A percentile compares a stretch with the other conserved stretches of the same genome.
These are phyloP conservation scores for Trachops cirrhosus DNA, from an alignment of 2,797 vertebrate species.

Conservation along the genomic window DNA sequence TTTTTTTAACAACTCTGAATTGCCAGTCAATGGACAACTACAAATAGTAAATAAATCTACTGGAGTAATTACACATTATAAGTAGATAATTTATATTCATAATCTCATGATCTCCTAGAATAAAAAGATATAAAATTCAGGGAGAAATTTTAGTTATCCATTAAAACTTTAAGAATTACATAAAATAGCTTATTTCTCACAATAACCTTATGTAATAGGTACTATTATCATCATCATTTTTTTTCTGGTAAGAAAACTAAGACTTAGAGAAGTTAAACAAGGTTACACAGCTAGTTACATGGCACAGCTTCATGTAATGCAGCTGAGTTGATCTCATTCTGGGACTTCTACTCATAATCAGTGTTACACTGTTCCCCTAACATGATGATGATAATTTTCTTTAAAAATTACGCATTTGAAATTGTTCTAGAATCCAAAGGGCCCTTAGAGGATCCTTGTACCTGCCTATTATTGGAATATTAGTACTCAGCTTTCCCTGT, in stretches of 20 bases:
- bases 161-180: background rate
- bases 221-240: background rate
- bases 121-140: background rate
- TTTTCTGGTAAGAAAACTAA: background rate
- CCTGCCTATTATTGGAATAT: background rate
- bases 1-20: background rate
- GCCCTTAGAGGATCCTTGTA: background rate
- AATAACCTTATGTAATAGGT: background rate
- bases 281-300: background rate
- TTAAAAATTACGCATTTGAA: background rate
- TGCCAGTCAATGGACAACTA: background rate
- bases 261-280: background rate
- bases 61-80: background rate
- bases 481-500: background rate
- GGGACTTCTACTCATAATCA: background rate
- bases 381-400: background rate
- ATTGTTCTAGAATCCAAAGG: background rate
- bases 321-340: background rate
- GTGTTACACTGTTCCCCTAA: background rate
- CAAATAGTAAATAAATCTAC: constrained; percentile 1
- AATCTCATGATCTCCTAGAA: background rate
- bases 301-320: background rate
- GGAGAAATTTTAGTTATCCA: background rate
- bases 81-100: background rate
- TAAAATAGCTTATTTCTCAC: background rate